Base-by-base conservation (phyloP, 1,140 invertebrate species). In the Zaprionus inermis region DNA sequence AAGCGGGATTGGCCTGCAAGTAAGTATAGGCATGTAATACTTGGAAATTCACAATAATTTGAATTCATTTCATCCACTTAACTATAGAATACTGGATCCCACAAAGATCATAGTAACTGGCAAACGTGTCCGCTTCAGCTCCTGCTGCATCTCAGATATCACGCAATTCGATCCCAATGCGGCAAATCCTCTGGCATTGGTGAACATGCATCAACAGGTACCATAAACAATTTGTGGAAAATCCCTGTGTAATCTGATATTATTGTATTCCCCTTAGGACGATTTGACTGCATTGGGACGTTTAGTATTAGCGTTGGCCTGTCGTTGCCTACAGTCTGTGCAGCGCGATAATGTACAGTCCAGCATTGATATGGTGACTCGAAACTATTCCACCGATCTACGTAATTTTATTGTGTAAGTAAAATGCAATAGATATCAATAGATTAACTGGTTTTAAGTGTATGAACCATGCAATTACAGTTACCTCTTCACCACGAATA, bases 201-300 rank as follows among this genome's bases (percentile, higher is more conserved):
- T 96, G 46, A 95, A 95, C 34, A 96, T 97, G 92, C 97, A 97
- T 93, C 97, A 96, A 78, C 92, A 92, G 91, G 92, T 16, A 44
- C n/a, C n/a, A 9, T 11, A 12, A 1, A 10, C 36, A 44, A 16
- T 22, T 10, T 22, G 9, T 9, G 1, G 11, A 1, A 22, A 18
- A 18, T 5, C 3, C 36, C 0, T 10, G 24, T n/a, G 5, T 22
- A n/a, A 18, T 30, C 32, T 28, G 0, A 12, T 14, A 12, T 5
- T 36, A 7, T 5, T 18, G 34, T 16, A 1, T 28, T 5, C 24
- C 24, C 24, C 24, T 5, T 96, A 99, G 94, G 98, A 99, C 89
- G 98, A 99, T 94, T 93, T 99, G 65, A 95, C 96, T 22, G 95
- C 96, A 12, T 94, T 99, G 55, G 98, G 98, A n/a, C 97, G 97